Evolutionary conservation across 2,113 vertebrate species (phyloP).

Genomic region (Chaenocephalus aceratus): DNA sequence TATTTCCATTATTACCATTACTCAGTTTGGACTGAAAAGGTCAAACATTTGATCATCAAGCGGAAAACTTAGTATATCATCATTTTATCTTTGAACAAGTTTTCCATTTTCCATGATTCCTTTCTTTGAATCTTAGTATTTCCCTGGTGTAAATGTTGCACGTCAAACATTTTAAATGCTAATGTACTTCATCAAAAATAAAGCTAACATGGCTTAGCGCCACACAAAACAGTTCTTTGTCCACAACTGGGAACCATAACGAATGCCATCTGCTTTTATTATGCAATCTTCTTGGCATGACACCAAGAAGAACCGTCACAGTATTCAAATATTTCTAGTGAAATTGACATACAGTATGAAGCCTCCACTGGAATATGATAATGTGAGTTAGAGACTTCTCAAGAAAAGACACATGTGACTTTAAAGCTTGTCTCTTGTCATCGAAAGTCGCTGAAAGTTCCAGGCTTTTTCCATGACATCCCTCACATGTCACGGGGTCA

Average conservation of each 20-base stretch:
- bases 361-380: slow-evolving; percentile 23
- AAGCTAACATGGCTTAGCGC: neutral
- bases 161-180: neutral
- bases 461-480: slow-evolving; percentile 5
- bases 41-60: neutral
- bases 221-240: slow-evolving; percentile 10
- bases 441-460: slow-evolving; percentile 25
- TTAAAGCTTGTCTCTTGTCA: slow-evolving; percentile 2
- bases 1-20: neutral
- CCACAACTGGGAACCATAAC: neutral
- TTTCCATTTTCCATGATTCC: neutral
- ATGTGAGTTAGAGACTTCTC: slow-evolving; percentile 9
- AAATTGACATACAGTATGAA: slow-evolving; percentile 27
- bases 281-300: slow-evolving; percentile 5
- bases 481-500: slow-evolving; percentile 26
- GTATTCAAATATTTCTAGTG: slow-evolving; percentile 26
- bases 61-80: neutral
- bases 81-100: neutral
- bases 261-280: slow-evolving; percentile 14
- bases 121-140: neutral
- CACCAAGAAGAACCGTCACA: slow-evolving; percentile 4
- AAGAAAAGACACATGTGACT: slow-evolving; percentile 9
- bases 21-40: neutral
- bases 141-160: neutral
- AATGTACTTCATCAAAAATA: neutral